Evolutionary conservation across 1,140 invertebrate species (phyloP).

Genomic region (Atopsyche davidsoni): DNA sequence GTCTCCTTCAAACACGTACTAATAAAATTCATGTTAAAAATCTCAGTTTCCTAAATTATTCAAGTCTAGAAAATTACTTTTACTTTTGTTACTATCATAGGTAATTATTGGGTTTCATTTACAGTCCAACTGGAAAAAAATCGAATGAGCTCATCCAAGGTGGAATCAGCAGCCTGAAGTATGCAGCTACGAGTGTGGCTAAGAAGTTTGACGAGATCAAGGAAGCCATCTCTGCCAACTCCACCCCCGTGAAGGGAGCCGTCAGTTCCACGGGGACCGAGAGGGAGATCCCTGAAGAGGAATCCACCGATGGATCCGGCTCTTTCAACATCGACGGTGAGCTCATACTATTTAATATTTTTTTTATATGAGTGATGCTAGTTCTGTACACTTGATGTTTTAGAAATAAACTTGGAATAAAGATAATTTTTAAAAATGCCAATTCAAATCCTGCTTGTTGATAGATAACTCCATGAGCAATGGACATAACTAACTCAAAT

Average conservation of each 20-base stretch:
- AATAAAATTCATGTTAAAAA: too few species aligned
- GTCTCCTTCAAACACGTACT: too few species aligned
- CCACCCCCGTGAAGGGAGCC: constrained; percentile 71
- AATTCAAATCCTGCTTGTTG: too few species aligned
- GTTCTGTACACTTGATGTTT: not conserved
- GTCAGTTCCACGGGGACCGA: constrained; percentile 40
- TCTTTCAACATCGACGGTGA: constrained; percentile 45
- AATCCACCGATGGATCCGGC: constrained; percentile 43
- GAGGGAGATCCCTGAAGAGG: constrained; percentile 40
- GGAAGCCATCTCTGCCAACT: constrained; percentile 80
- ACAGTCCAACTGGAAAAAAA: constrained; percentile 76
- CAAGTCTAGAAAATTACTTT: too few species aligned
- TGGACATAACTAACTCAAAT: too few species aligned
- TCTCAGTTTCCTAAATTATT: too few species aligned
- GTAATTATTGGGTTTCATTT: too few species aligned
- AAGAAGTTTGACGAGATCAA: constrained; percentile 92
- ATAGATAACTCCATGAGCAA: too few species aligned
- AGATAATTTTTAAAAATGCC: too few species aligned
- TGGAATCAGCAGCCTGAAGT: constrained; percentile 77
- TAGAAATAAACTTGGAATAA: too few species aligned
- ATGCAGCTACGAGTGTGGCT: constrained; percentile 75
- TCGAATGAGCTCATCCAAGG: constrained; percentile 83
- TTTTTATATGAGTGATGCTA: too few species aligned
- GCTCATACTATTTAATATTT: constrained; percentile 4
- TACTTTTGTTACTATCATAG: too few species aligned